Base-by-base conservation (phyloP, 1,140 invertebrate genomes). In the Glomeris maerens region DNA sequence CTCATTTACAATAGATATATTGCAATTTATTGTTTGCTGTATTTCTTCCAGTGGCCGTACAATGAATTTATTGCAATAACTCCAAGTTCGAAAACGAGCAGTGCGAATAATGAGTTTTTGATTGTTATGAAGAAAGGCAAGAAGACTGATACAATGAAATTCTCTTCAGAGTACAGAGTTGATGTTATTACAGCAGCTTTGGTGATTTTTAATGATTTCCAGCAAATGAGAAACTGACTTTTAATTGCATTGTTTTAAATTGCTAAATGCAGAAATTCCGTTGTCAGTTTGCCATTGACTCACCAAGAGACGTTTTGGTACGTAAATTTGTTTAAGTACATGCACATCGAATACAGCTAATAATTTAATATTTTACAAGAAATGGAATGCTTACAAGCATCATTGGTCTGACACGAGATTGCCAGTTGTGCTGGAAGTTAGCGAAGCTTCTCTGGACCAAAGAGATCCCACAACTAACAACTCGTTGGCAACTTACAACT, bases 81-180 rank as follows among this genome's bases (percentile, higher is more conserved):
- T 22, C 71, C 70, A 3, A 69, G 65, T 14, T 28, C 52, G 27
- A 50, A 52, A 39, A 31, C 55, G 57, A 3, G 64, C 65, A 45
- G 59, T 60, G 22, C 60, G 25, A 67, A 64, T 53, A 65, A 66
- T 62, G 64, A 93, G 66, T 94, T 95, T 65, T 76, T 80, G 50
- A 80, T 96, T 52, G 83, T 80, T 3, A 81, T 92, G 71, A 82
- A 81, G 55, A 93, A 92, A 64, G 65, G 67, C 28, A 85, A 67
- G 56, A 95, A 95, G 73, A 74, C 79, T 44, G 93, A 97, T 62
- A 81, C 81, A 17, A 97, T 98, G 84, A 86, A 81, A 62, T 96
- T 99, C 66, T 94, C 91, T n/a, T 92, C 90, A 2, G 94, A 98
- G 62, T 84, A 92, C 65, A 78, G 94, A 62, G 78, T 84, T 50